Evolutionary conservation across 2,888 invertebrate genomes (phyloP).

Genomic region (Polyommatus iphigenia): DNA sequence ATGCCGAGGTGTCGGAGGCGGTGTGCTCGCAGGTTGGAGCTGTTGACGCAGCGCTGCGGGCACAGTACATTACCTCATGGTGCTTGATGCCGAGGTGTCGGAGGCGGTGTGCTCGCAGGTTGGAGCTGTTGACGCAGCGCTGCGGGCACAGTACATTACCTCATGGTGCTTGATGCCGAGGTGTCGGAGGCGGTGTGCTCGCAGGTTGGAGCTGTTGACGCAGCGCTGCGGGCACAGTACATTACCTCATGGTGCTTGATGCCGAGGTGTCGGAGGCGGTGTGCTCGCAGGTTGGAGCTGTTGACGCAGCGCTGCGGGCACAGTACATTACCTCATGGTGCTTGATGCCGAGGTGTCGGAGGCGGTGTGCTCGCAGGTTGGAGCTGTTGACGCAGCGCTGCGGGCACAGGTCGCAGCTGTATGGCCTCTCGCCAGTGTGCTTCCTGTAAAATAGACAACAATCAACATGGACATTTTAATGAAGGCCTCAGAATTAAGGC

Average conservation of each 20-base stretch:
- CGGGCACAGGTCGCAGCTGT: constrained; percentile 63
- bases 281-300: constrained; percentile 67
- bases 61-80: constrained; percentile 50
- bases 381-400: constrained; percentile 67
- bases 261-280: constrained; percentile 59
- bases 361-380: constrained; percentile 63
- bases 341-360: constrained; percentile 60
- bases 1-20: no score
- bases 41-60: no score
- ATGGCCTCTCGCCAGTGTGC: constrained; percentile 70
- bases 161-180: constrained; percentile 36
- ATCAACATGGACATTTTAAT: background rate
- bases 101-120: no score
- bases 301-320: constrained; percentile 44
- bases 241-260: constrained; percentile 49
- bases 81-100: no score
- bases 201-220: no score
- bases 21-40: no score
- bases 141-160: no score
- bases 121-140: no score
- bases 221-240: no score
- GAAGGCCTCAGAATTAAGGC: no score
- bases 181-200: no score
- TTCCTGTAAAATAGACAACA: constrained; percentile 51
- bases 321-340: constrained; percentile 44